phyloP scores from a whole-genome alignment of 1,140 invertebrate species.

The Aphelinus atriplicis region DNA sequence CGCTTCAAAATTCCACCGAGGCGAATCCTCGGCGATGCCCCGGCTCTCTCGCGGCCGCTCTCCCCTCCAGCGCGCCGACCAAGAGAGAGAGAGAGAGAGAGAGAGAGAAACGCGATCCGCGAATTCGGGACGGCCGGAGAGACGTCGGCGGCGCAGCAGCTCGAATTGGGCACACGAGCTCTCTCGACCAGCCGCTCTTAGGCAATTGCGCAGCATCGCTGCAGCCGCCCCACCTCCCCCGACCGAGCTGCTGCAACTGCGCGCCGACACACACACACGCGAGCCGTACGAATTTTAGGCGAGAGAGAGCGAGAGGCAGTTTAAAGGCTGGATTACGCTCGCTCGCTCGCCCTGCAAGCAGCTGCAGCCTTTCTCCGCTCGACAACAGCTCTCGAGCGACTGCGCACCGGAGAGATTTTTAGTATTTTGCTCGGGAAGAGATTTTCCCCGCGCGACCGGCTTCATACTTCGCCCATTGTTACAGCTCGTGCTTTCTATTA shows the following conservation, averaged over 20 bases:
- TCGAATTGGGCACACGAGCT: constrained; percentile 59
- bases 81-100: too few relatives aligned
- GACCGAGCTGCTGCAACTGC: constrained; percentile 50
- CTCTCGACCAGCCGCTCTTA: constrained; percentile 53
- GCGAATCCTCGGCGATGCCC: constrained; percentile 4
- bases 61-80: too few relatives aligned
- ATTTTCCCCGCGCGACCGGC: too few relatives aligned
- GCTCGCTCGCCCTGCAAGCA: not conserved
- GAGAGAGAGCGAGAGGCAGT: constrained; percentile 17
- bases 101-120: constrained; percentile 43
- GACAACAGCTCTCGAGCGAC: too few relatives aligned
- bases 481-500: too few relatives aligned
- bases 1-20: not conserved
- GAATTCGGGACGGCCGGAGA: constrained; percentile 47
- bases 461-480: too few relatives aligned
- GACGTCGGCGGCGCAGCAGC: constrained; percentile 30
- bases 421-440: too few relatives aligned
- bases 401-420: too few relatives aligned
- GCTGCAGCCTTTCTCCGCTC: not conserved
- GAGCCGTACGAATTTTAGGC: constrained; percentile 17
- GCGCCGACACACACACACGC: constrained; percentile 1
- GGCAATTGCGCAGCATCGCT: constrained; percentile 50
- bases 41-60: not conserved
- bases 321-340: constrained; percentile 31
- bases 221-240: constrained; percentile 14